Conservation (phyloP, 2,797 vertebrate species). For the Poecile montanus region DNA sequence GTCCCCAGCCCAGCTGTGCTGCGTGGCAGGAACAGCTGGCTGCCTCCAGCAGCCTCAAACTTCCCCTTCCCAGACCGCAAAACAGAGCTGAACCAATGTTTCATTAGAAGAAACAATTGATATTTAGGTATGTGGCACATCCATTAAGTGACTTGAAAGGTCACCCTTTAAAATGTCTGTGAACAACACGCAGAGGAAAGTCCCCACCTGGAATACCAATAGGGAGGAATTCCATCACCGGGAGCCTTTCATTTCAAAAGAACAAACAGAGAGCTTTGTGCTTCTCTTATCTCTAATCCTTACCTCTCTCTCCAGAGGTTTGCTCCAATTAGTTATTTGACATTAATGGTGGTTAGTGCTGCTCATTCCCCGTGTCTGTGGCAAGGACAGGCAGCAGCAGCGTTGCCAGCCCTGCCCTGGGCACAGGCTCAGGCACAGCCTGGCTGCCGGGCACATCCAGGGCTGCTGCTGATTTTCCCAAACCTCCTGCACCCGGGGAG, state of each 20-base stretch:
- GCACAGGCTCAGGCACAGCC: neutral
- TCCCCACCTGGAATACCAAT: slow-evolving; percentile 32
- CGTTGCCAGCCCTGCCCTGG: neutral
- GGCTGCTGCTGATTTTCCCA: neutral
- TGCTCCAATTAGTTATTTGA: slow-evolving; percentile 63
- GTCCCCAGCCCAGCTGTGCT: neutral
- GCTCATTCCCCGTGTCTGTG: neutral
- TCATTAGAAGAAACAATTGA: neutral
- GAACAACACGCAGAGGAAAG: neutral
- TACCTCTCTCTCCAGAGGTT: slow-evolving; percentile 39
- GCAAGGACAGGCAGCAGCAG: neutral
- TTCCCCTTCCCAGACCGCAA: neutral
- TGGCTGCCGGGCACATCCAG: neutral
- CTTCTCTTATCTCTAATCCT: slow-evolving; percentile 36
- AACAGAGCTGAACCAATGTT: neutral
- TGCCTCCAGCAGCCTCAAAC: neutral
- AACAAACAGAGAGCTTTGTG: slow-evolving; percentile 66
- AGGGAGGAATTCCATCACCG: slow-evolving; percentile 39
- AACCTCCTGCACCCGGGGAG: neutral
- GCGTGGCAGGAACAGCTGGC: neutral
- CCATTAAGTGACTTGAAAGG: slow-evolving; percentile 43
- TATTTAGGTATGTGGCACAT: slow-evolving; percentile 46
- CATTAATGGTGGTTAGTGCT: slow-evolving; percentile 36
- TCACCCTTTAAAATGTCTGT: slow-evolving; percentile 34
- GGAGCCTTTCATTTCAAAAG: slow-evolving; percentile 46